Conservation (phyloP, 2,888 invertebrate species). For the Pristionchus exspectatus region DNA sequence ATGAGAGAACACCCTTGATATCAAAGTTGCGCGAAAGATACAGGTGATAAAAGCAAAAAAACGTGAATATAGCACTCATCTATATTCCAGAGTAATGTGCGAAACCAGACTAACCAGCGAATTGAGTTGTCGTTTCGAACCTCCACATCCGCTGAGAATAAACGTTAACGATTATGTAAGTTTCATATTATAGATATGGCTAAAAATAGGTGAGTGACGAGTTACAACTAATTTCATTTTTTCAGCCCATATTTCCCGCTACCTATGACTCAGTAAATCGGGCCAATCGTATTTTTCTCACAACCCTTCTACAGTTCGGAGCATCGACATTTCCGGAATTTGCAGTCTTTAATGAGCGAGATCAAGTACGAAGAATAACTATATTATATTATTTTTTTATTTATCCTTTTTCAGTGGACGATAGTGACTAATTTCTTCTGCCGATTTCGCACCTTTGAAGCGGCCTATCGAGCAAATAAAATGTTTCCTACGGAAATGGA, state of each 20-base stretch:
- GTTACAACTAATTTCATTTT: neutral
- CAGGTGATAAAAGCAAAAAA: neutral
- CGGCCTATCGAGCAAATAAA: constrained; percentile 7
- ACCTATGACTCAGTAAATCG: constrained; percentile 20
- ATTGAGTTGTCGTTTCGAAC: neutral
- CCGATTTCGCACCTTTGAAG: constrained; percentile 28
- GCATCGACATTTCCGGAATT: neutral
- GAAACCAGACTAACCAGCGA: constrained; percentile 19
- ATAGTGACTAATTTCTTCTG: constrained; percentile 8
- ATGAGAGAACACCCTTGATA: neutral
- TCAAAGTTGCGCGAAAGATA: neutral
- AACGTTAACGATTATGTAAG: neutral
- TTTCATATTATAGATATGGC: neutral
- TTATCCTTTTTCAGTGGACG: constrained; percentile 11
- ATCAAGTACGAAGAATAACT: neutral
- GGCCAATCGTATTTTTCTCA: constrained; percentile 1
- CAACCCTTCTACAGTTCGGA: neutral
- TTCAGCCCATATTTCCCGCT: constrained; percentile 4
- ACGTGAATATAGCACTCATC: too few relatives aligned
- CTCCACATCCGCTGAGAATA: neutral
- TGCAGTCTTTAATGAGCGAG: neutral
- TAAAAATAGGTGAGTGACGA: neutral
- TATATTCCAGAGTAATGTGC: constrained; percentile 13
- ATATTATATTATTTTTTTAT: neutral
- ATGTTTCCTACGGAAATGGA: neutral